Evolutionary conservation across 1,140 invertebrate species (phyloP), one percentile per base, ranked within the genome.

Genomic region (Oryzaephilus surinamensis): DNA sequence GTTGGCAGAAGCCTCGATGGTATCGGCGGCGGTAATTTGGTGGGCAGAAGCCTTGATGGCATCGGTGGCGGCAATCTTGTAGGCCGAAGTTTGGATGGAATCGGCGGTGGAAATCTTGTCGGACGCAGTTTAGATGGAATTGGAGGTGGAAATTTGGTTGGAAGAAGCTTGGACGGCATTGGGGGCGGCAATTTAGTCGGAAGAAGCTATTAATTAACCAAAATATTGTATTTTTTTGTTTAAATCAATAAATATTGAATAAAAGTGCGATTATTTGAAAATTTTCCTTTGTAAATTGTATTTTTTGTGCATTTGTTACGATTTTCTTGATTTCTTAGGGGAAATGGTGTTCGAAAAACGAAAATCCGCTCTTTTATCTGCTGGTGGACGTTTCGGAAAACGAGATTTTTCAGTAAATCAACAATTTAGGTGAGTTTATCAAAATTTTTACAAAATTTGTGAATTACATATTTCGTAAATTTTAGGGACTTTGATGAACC

Each of bases 51-150:
- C 10, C 17, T 45, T 12, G 37, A 45, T 18, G 28, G 23, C n/a
- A 45, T 44, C 17, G 42, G 37, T 17, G 42, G 42, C 5, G 32
- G 43, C 6, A 33, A 37, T 28, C 32, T 45, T 23, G 37, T 20
- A 11, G 43, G 37, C 3, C 24, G 37, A n/a, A 40, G 32, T 29
- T 21, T 45, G 4, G 43, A 52, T 17, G 30, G 19, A 2, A 46
- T 51, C 30, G 42, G 28, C 14, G 42, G 45, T 14, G 47, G 46
- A 16, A 38, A 41, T 16, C 23, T 48, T n/a, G 20, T 30, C 17
- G 38, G 38, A 27, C 37, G 43, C 31, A 12, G 20, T 11, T 16
- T 51, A 6, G 36, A 48, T 16, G 4, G 12, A 2, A 37, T 45
- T 34, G 41, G 41, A 24, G 43, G 46, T 2, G 31, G 6, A 10